These are phyloP conservation scores for Saccopteryx leptura DNA, from an alignment of 2,113 vertebrate species.

Conservation along the genomic window DNA sequence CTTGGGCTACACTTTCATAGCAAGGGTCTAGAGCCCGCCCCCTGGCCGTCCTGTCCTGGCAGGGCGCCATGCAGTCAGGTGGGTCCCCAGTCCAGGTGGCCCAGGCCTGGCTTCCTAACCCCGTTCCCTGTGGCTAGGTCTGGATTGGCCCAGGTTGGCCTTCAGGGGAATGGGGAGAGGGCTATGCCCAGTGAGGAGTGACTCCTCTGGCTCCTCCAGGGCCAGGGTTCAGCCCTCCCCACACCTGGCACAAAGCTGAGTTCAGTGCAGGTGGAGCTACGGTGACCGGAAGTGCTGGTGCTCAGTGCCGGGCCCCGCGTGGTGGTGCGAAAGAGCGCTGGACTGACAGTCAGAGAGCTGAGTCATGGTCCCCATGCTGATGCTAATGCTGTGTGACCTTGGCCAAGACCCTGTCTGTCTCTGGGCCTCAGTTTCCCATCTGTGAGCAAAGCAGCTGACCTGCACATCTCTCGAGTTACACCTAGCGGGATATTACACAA, in stretches of 20 bases:
- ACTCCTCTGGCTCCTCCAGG: neutral
- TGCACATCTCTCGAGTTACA: neutral
- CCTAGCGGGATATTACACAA: neutral
- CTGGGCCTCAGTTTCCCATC: neutral
- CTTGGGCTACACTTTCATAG: neutral
- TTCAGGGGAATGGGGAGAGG: neutral
- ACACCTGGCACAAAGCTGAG: neutral
- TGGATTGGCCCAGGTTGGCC: neutral
- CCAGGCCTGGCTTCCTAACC: neutral
- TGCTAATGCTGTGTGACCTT: neutral
- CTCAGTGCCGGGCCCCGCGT: neutral
- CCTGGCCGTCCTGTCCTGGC: neutral
- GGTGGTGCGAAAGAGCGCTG: rapidly evolving
- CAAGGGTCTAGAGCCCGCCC: neutral
- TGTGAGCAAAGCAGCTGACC: neutral
- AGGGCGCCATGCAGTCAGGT: neutral
- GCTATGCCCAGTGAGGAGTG: neutral
- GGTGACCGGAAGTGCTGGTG: neutral
- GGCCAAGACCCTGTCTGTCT: neutral
- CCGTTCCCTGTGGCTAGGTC: neutral
- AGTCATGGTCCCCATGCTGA: neutral
- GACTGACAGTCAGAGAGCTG: neutral
- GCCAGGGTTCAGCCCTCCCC: neutral
- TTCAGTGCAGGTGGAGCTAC: neutral
- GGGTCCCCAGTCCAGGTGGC: neutral